Conservation (phyloP, 2,113 vertebrate species). For the Aegithalos caudatus region DNA sequence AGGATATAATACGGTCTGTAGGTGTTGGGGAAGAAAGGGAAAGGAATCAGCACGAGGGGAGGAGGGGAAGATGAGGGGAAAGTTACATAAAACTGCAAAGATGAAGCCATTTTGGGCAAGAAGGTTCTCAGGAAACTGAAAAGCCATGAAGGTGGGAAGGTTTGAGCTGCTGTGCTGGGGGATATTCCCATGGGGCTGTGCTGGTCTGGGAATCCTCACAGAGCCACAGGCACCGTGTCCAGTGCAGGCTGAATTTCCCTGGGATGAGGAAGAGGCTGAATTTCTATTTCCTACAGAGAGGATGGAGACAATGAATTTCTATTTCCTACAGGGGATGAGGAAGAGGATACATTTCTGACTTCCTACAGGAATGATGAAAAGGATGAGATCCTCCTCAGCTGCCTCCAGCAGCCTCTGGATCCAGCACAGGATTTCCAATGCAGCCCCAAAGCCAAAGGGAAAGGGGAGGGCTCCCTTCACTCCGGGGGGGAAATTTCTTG, state of each 20-base stretch:
- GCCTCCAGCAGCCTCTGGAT: neutral
- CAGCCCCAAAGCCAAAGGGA: neutral
- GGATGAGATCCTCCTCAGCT: neutral
- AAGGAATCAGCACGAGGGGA: neutral
- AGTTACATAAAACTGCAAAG: constrained; percentile 21
- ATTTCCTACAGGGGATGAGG: neutral
- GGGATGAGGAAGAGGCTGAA: neutral
- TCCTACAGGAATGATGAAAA: neutral
- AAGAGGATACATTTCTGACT: neutral
- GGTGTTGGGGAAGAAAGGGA: constrained; percentile 23
- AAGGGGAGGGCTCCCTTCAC: neutral
- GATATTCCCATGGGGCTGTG: neutral
- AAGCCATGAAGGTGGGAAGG: neutral
- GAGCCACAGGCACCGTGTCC: accelerated
- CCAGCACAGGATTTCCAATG: neutral
- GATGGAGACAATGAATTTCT: neutral
- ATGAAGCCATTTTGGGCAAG: neutral
- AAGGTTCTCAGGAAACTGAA: neutral
- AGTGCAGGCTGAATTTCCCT: accelerated
- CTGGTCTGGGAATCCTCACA: neutral
- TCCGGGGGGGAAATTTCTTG: accelerated
- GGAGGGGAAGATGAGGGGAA: neutral
- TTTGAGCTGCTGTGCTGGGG: neutral
- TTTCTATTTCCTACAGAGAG: neutral
- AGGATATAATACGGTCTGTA: constrained; percentile 22